Evolutionary conservation across 2,888 invertebrate genomes (phyloP).

Genomic region (Pollenia amentaria): DNA sequence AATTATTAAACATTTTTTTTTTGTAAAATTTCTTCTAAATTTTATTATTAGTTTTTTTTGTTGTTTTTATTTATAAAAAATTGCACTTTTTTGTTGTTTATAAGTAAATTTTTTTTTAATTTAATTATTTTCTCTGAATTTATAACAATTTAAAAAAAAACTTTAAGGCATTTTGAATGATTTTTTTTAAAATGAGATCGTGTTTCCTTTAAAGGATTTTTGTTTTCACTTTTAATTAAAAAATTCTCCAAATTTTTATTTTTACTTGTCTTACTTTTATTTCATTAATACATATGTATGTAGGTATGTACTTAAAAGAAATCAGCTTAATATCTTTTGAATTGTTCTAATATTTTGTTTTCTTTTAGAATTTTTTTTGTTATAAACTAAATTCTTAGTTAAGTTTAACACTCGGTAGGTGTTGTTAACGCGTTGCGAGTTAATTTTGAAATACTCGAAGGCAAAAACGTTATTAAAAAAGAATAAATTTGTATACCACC

Average conservation of each 20-base stretch:
- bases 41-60: constrained; percentile 25
- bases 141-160: constrained; percentile 31
- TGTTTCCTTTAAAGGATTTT: constrained; percentile 40
- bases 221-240: constrained; percentile 11
- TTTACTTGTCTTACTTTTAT: constrained; percentile 1
- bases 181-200: constrained; percentile 60
- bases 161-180: constrained; percentile 70
- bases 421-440: constrained; percentile 81
- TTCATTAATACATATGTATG: too few relatives aligned
- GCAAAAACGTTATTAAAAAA: constrained; percentile 71
- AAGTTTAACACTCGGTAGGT: constrained; percentile 46
- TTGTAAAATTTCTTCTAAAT: constrained; percentile 66
- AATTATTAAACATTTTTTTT: neutral
- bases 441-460: constrained; percentile 79
- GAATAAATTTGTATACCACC: constrained; percentile 61
- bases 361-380: constrained; percentile 16
- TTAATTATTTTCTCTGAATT: constrained; percentile 39
- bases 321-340: constrained; percentile 55
- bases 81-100: constrained; percentile 51
- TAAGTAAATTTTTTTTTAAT: constrained; percentile 1
- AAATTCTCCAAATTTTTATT: constrained; percentile 29
- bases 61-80: constrained; percentile 55
- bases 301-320: neutral
- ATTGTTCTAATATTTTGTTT: constrained; percentile 46
- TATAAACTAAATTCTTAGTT: constrained; percentile 49